Evolutionary conservation across 35 echinoderm and acorn worm species (phyloP).

Genomic region (Amphiura filiformis): DNA sequence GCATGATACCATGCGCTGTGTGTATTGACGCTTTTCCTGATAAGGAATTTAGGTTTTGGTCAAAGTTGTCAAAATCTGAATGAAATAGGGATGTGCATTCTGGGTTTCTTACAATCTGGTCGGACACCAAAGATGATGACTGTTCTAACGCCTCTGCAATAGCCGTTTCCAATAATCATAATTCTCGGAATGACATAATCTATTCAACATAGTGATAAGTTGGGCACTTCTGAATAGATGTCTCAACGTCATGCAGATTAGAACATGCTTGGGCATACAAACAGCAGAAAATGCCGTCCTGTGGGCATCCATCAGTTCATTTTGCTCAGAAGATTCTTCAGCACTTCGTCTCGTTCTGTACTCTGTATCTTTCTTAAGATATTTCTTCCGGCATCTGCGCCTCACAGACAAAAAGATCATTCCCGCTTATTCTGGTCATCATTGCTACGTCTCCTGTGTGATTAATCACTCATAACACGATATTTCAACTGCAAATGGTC

Average conservation of each 20-base stretch:
- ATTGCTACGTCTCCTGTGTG: too few species aligned
- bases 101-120: constrained; percentile 59
- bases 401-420: too few species aligned
- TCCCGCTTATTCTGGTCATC: too few species aligned
- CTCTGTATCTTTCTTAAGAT: too few species aligned
- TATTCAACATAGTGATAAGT: constrained; percentile 48
- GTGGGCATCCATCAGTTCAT: too few species aligned
- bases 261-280: constrained; percentile 79
- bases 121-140: constrained; percentile 36
- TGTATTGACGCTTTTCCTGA: constrained; percentile 34
- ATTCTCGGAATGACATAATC: constrained; percentile 52
- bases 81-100: constrained; percentile 35
- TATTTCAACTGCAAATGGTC: too few species aligned
- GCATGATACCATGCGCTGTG: constrained; percentile 60
- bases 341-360: too few species aligned
- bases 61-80: constrained; percentile 71
- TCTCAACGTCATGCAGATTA: constrained; percentile 45
- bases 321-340: too few species aligned
- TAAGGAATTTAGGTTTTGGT: constrained; percentile 10
- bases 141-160: constrained; percentile 38
- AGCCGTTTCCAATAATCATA: constrained; percentile 67
- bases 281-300: too few species aligned
- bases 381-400: too few species aligned
- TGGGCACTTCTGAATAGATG: constrained; percentile 58
- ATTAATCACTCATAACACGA: too few species aligned